phyloP scores from a whole-genome alignment of 1,140 invertebrate species.

The Saccostrea cuccullata region DNA sequence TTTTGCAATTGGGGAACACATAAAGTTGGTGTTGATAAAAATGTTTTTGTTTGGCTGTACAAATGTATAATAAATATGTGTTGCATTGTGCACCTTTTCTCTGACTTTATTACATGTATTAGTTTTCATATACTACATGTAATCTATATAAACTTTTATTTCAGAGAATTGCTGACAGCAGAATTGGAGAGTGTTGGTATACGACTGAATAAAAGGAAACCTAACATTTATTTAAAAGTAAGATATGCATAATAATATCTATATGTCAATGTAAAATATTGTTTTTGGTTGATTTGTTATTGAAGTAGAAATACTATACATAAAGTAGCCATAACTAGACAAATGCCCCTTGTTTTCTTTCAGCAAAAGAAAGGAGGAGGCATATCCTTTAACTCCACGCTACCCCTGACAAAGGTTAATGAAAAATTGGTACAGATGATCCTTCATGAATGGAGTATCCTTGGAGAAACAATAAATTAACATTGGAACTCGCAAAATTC shows the following conservation, averaged over 20 bases:
- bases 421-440: slow-evolving; percentile 99
- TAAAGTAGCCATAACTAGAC: no score
- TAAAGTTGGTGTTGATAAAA: no score
- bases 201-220: slow-evolving; percentile 93
- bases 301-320: no score
- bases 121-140: no score
- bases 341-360: slow-evolving; percentile 61
- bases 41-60: no score
- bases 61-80: no score
- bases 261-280: no score
- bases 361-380: slow-evolving; percentile 97
- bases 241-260: background rate
- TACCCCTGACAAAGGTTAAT: slow-evolving; percentile 94
- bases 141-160: background rate
- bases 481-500: no score
- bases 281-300: no score
- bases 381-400: slow-evolving; percentile 98
- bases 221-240: slow-evolving; percentile 99
- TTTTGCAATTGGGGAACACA: no score
- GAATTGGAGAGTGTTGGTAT: slow-evolving; percentile 98
- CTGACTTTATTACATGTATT: no score
- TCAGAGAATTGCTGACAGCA: slow-evolving; percentile 88
- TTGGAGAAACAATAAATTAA: slow-evolving; percentile 50
- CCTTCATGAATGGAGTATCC: slow-evolving; percentile 94
- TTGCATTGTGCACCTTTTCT: no score